Conservation (phyloP, 2,113 vertebrate species). For the Isurus oxyrinchus region DNA sequence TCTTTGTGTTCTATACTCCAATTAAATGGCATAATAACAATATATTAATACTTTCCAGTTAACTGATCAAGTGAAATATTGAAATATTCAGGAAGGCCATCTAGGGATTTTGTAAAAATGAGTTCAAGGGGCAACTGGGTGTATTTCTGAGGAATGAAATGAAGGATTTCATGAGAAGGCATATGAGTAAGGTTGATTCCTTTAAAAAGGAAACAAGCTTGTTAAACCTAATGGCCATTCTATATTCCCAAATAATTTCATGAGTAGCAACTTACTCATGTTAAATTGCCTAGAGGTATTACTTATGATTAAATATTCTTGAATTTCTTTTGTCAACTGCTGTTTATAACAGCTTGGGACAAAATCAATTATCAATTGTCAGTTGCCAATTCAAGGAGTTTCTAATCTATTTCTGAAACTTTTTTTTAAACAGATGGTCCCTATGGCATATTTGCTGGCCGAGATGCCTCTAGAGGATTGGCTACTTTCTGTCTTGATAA, state of each 20-base stretch:
- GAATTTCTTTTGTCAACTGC: not conserved
- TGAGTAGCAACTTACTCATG: not conserved
- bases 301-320: not conserved
- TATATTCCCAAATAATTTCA: not conserved
- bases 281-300: not conserved
- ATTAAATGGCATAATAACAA: not conserved
- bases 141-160: not conserved
- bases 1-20: not conserved
- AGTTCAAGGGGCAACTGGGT: not conserved
- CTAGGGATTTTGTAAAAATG: not conserved
- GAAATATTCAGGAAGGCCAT: not conserved
- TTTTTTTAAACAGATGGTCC: slow-evolving; percentile 69
- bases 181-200: not conserved
- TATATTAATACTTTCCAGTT: not conserved
- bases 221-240: not conserved
- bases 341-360: not conserved
- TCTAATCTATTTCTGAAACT: not conserved
- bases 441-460: slow-evolving; percentile 94
- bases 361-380: not conserved
- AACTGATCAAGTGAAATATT: not conserved
- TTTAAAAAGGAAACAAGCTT: too few species aligned
- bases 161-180: not conserved
- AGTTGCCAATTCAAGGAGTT: not conserved
- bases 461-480: slow-evolving; percentile 91
- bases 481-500: slow-evolving; percentile 97